These are phyloP conservation scores for Trichogramma evanescens DNA, from an alignment of 2,888 invertebrate genomes.

Conservation along the genomic window DNA sequence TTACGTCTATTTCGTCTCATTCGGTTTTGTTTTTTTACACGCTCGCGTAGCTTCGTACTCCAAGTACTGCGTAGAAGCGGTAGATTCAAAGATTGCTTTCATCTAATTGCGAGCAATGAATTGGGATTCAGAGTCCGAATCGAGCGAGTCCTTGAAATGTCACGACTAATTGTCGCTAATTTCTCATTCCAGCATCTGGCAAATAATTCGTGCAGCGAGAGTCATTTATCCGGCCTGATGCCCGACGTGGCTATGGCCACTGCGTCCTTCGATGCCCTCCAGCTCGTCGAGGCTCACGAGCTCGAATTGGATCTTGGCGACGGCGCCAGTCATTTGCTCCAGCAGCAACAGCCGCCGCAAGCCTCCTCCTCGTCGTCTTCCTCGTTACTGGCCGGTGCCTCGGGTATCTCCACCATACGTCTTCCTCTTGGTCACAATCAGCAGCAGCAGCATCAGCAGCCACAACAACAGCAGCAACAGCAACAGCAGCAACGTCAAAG, in stretches of 20 bases:
- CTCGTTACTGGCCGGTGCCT: background rate
- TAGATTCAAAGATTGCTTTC: too few relatives aligned
- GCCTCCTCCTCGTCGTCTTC: background rate
- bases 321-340: conserved; percentile 63
- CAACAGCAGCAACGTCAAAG: conserved; percentile 39
- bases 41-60: too few relatives aligned
- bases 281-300: conserved; percentile 56
- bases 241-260: conserved; percentile 92
- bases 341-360: conserved; percentile 27
- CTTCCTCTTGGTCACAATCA: conserved; percentile 40
- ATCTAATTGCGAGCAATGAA: too few relatives aligned
- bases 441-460: conserved; percentile 26
- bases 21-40: too few relatives aligned
- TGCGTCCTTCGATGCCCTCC: conserved; percentile 63
- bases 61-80: too few relatives aligned
- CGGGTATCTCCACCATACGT: background rate
- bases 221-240: conserved; percentile 75
- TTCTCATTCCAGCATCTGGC: conserved; percentile 44
- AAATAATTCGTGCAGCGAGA: conserved; percentile 58
- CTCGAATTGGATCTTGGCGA: conserved; percentile 82
- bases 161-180: background rate
- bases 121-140: too few relatives aligned
- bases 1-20: too few relatives aligned
- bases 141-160: background rate
- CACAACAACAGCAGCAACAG: conserved; percentile 15